Evolutionary conservation across 2,797 vertebrate genomes (phyloP), one percentile per base, ranked within the genome.

Genomic region (Sebastes nivosus): DNA sequence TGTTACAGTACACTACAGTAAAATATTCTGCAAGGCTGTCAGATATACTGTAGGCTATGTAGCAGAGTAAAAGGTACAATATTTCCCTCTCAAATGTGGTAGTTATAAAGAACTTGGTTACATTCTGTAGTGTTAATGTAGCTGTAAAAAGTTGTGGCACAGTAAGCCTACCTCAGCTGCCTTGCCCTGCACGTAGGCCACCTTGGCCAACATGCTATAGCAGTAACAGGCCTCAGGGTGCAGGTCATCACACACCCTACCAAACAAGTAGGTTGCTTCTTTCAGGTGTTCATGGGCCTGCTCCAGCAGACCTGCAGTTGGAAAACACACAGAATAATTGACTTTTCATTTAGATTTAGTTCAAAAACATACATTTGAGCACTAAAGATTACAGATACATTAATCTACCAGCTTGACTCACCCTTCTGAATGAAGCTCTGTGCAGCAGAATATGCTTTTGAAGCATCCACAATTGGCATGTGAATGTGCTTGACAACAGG

Each of bases 401-500:
- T 5, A 61, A 42, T 55, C 7, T 68, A 25, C 25, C 25, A 25
- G 25, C 25, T 25, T 50, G 16, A 58, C 80, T 9, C 69, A 97
- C 96, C 96, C 90, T 97, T 96, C 82, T 96, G 88, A 58, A 97
- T 72, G 80, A 72, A 95, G 72, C 60, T 92, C 81, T 95, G 92
- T 58, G 95, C 96, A 24, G 92, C 88, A 20, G 10, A 32, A 36
- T 93, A 89, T 5, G 92, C 83, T 59, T 86, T 92, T 8, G 92
- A 92, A 59, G 95, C 96, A 61, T 96, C 96, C 2, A 52, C 77
- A 57, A 82, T 91, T 6, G 92, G 89, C 81, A 94, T 95, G 72
- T 87, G 74, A 57, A 96, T 16, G 36, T 96, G 94, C 81, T 97
- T 97, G 80, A 97, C 88, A 25, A 97, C 76, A 6, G 97, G 96